Base-by-base conservation (phyloP, 2,797 vertebrate species). In the Gymnopithys bicolor region DNA sequence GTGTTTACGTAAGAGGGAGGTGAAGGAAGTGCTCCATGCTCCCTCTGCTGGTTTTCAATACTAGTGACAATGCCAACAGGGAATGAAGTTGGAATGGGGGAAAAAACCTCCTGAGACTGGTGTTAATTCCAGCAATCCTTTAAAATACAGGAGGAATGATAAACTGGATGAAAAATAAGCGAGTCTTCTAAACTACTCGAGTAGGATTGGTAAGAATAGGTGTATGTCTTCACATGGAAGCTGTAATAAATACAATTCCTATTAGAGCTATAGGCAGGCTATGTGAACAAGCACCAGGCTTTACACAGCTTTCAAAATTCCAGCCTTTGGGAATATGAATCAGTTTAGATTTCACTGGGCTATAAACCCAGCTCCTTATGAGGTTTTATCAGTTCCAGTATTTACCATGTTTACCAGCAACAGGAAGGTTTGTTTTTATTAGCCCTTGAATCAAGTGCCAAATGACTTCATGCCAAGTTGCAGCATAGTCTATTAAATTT, bases 1-100 rank as follows among this genome's bases (percentile, higher is more conserved):
- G 24, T 60, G 88, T 87, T 97, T 96, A 95, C 11, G 8, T 94
- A 95, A 97, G 68, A 63, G 80, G 21, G 56, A n/a, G 9, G 37
- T 1, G 33, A 74, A 51, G 60, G 51, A 8, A 85, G 33, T 2
- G 66, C 48, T 77, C 48, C 9, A 33, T 68, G 87, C 95, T 92
- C 96, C 97, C 96, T 91, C 96, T 97, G 19, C 96, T 87, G 97
- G 89, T 39, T 66, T 37, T 28, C 60, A 10, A 1, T 9, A 46
- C 56, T 15, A 4, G 1, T 27, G 63, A 19, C n/a, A 56, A 21
- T 13, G 1, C 18, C 11, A 52, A 33, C 52, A 13, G 15, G 4
- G 46, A 49, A 39, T 3, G 28, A 35, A 55, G 66, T 19, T 30
- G 25, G 33, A 74, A 35, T 1, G 12, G 52, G 52, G 11, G 33